phyloP scores from a whole-genome alignment of 1,140 invertebrate species.

The Panagrolaimus sp. region DNA sequence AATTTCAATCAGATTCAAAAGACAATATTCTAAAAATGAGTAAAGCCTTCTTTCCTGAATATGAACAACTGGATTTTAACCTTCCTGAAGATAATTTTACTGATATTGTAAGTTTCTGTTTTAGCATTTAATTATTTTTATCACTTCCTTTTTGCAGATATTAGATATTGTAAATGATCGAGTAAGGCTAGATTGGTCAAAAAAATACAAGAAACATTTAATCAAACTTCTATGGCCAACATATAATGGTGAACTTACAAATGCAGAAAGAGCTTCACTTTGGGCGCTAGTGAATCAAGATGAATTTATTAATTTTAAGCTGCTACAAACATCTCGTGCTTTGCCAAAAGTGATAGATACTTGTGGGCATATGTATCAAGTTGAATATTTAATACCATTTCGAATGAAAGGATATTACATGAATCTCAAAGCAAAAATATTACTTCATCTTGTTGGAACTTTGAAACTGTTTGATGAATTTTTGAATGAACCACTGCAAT shows the following conservation, averaged over 20 bases:
- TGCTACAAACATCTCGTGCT: conserved; percentile 22
- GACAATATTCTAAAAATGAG: conserved; percentile 40
- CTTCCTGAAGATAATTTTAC: conserved; percentile 45
- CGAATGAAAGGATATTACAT: conserved; percentile 53
- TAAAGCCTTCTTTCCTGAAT: conserved; percentile 34
- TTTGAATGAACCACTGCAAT: conserved; percentile 56
- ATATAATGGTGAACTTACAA: conserved; percentile 26
- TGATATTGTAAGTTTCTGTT: conserved; percentile 40
- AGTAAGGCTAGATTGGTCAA: conserved; percentile 49
- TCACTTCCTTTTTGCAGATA: conserved; percentile 34
- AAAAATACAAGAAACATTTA: conserved; percentile 44
- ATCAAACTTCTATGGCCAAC: conserved; percentile 48
- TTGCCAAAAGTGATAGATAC: conserved; percentile 47
- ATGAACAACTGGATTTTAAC: conserved; percentile 33
- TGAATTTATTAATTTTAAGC: conserved; percentile 23
- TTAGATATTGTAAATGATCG: conserved; percentile 54
- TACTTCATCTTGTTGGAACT: conserved; percentile 57
- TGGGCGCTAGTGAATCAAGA: conserved; percentile 57
- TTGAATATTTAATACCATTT: conserved; percentile 52
- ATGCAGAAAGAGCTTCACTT: conserved; percentile 46
- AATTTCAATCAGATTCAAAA: conserved; percentile 26
- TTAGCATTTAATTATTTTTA: conserved; percentile 11
- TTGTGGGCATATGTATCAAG: conserved; percentile 54
- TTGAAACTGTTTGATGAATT: conserved; percentile 57
- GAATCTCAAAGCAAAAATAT: conserved; percentile 53